Percentiles rank a stretch among this genome's conserved stretches.
phyloP scores from a whole-genome alignment of 2,113 vertebrate species.

The Scolopax mira region DNA sequence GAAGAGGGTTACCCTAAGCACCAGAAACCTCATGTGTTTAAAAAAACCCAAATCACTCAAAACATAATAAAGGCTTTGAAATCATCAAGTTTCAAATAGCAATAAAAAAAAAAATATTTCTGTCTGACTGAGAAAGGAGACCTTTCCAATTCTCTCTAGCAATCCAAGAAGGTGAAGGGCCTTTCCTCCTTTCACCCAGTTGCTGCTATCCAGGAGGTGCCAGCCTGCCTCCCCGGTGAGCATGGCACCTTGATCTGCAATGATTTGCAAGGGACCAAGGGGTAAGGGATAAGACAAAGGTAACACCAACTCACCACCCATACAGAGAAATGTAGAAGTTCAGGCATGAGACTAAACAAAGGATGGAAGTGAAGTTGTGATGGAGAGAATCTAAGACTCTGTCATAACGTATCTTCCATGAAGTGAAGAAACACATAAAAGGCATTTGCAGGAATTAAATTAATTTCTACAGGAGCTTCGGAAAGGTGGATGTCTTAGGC shows the following conservation, averaged over 20 bases:
- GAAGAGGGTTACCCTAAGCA: neutral
- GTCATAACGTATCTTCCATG: neutral
- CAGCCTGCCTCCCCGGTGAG: neutral
- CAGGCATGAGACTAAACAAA: neutral
- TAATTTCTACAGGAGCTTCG: neutral
- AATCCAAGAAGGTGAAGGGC: neutral
- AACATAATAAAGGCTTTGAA: neutral
- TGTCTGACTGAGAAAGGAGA: neutral
- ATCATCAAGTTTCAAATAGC: accelerated
- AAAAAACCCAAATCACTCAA: neutral
- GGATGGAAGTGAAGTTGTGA: neutral
- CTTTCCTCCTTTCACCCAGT: neutral
- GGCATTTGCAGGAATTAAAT: neutral
- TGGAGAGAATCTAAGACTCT: neutral
- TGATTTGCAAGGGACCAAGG: neutral
- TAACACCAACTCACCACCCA: neutral
- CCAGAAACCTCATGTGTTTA: neutral
- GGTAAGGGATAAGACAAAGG: too few species aligned
- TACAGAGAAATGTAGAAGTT: neutral
- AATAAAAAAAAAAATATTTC: neutral
- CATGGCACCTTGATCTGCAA: neutral
- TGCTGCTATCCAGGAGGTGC: neutral
- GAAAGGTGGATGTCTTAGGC: neutral
- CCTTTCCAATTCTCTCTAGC: neutral
- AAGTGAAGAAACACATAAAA: neutral